phyloP scores from a whole-genome alignment of 2,113 vertebrate species.

The Enhydra lutris region DNA sequence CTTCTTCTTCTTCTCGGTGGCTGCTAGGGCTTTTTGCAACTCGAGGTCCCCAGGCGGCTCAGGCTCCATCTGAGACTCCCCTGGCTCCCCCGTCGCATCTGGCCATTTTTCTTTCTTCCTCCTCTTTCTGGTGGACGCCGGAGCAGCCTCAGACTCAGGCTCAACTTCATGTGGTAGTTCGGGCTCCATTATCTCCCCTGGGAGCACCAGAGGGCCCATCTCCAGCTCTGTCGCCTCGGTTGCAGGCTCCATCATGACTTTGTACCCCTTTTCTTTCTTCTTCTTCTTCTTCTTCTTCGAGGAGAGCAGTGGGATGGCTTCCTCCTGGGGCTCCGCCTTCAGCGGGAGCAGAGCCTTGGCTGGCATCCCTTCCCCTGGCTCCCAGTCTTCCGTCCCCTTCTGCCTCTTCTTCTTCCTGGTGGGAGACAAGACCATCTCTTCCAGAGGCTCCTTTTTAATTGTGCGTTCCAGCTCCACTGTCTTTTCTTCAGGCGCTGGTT shows the following conservation, averaged over 20 bases:
- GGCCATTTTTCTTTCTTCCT: conserved; percentile 44
- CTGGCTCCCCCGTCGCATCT: fast-evolving
- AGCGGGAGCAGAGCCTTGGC: background rate
- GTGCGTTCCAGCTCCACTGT: background rate
- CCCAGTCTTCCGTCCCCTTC: background rate
- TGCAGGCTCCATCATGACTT: background rate
- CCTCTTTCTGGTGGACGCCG: conserved; percentile 3
- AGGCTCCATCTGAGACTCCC: background rate
- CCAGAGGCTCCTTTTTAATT: background rate
- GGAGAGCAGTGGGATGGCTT: background rate
- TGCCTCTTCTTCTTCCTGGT: conserved; percentile 27
- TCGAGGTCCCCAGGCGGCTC: background rate
- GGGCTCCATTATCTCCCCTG: fast-evolving
- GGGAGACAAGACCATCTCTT: background rate
- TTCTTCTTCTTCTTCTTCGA: conserved; percentile 29
- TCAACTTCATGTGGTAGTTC: fast-evolving
- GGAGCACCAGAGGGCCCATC: background rate
- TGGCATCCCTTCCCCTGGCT: fast-evolving
- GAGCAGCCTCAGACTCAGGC: background rate
- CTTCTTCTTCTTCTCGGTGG: conserved; percentile 31
- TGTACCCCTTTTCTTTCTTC: conserved; percentile 24
- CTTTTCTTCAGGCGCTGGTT: background rate
- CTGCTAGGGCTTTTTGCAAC: background rate
- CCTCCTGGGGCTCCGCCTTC: background rate
- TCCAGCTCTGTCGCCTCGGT: background rate